A percentile compares a stretch with the other conserved stretches of the same genome.
phyloP scores from a whole-genome alignment of 1,140 invertebrate species.

The Heliconius himera region DNA sequence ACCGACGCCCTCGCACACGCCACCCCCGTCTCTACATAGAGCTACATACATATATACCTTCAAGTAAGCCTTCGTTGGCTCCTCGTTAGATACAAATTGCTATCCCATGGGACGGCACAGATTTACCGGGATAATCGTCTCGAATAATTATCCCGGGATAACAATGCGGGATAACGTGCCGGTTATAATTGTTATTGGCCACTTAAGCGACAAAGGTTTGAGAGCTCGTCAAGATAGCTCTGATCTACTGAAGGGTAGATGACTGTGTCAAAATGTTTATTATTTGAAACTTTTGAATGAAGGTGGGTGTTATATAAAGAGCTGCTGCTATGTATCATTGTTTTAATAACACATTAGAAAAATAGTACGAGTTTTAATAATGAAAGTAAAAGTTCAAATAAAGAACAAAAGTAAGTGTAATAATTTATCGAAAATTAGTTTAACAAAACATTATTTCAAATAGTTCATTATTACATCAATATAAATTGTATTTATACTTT shows the following conservation, averaged over 20 bases:
- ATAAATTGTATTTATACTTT: too few relatives aligned
- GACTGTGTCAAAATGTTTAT: conserved; percentile 3
- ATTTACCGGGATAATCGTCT: conserved; percentile 19
- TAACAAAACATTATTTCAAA: too few relatives aligned
- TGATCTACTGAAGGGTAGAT: conserved; percentile 12
- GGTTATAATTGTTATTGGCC: conserved; percentile 18
- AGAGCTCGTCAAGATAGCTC: conserved; percentile 1
- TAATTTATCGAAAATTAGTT: too few relatives aligned
- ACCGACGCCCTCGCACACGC: background rate
- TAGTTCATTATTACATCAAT: too few relatives aligned
- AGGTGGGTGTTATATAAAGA: background rate
- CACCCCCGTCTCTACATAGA: conserved; percentile 7
- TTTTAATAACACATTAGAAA: background rate
- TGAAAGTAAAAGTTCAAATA: background rate
- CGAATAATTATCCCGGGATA: conserved; percentile 16
- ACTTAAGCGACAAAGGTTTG: conserved; percentile 9
- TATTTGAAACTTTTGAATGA: background rate
- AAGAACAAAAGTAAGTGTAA: too few relatives aligned
- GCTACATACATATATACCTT: background rate
- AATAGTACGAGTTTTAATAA: background rate
- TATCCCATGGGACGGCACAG: conserved; percentile 15
- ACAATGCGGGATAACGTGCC: conserved; percentile 10
- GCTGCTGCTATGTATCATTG: background rate
- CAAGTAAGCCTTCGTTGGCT: conserved; percentile 4
- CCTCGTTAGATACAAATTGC: conserved; percentile 22